Conservation (phyloP, 2,797 vertebrate genomes). For the Phataginus tetradactyla region DNA sequence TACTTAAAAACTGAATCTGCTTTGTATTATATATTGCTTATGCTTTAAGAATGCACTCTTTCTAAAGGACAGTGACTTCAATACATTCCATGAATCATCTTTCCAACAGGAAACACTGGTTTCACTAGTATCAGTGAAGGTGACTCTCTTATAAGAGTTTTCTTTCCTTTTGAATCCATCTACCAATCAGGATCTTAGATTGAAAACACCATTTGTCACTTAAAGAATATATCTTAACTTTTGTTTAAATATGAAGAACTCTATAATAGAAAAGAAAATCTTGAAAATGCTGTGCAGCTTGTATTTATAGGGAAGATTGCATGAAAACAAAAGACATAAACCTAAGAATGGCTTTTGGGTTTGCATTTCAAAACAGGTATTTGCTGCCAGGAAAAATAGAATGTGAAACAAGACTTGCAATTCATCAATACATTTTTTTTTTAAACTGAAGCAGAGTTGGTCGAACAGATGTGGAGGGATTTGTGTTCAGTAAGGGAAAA, state of each 20-base stretch:
- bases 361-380: conserved; percentile 55
- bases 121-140: conserved; percentile 29
- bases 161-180: not conserved
- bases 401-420: conserved; percentile 78
- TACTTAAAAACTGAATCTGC: not conserved
- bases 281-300: not conserved
- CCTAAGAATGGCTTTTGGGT: conserved; percentile 53
- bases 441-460: conserved; percentile 64
- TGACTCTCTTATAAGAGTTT: not conserved
- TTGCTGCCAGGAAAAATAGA: conserved; percentile 82
- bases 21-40: not conserved
- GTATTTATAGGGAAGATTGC: not conserved
- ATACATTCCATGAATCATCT: not conserved
- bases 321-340: conserved; percentile 53
- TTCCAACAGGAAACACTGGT: not conserved
- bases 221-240: conserved; percentile 19
- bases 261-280: conserved; percentile 2
- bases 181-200: not conserved
- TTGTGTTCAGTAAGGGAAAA: conserved; percentile 73
- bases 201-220: not conserved
- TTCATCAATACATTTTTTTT: conserved; percentile 80
- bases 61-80: not conserved
- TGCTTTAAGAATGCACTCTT: not conserved
- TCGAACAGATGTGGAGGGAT: conserved; percentile 80
- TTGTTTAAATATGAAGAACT: conserved; percentile 27